Percentiles rank a stretch among this genome's conserved stretches.
Evolutionary conservation across 2,888 invertebrate species (phyloP).

Genomic region (Ecdyonurus torrentis): DNA sequence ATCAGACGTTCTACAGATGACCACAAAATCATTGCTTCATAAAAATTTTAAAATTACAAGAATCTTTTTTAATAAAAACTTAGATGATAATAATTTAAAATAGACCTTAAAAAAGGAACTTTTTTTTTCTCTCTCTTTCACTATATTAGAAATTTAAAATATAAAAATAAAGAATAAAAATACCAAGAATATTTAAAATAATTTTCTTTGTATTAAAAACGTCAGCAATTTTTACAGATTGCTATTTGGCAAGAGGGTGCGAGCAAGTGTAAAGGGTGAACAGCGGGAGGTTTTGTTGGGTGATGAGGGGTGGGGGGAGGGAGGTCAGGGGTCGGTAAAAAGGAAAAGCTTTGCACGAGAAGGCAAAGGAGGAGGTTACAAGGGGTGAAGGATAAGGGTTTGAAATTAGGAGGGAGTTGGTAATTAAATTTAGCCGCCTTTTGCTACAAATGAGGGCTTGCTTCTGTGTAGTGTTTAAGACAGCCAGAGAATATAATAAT

Average conservation of each 20-base stretch:
- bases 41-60: no score
- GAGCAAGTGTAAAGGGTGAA: neutral
- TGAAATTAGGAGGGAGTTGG: neutral
- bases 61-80: no score
- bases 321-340: neutral
- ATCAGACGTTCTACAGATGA: no score
- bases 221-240: conserved; percentile 4
- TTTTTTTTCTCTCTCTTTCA: neutral
- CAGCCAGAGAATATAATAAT: neutral
- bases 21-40: no score
- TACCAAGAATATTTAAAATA: neutral
- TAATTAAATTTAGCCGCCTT: conserved; percentile 14
- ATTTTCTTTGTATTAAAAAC: neutral
- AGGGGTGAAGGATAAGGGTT: conserved; percentile 3
- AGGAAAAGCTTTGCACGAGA: neutral
- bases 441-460: conserved; percentile 23
- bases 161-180: no score
- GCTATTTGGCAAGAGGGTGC: neutral
- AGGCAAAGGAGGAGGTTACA: neutral
- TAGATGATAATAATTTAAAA: no score
- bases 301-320: neutral
- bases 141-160: no score
- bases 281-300: neutral
- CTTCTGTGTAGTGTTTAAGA: neutral
- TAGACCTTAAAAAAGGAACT: neutral